Evolutionary conservation across 2,888 invertebrate species (phyloP), one percentile per base, ranked within the genome.

Genomic region (Pterostichus niger): DNA sequence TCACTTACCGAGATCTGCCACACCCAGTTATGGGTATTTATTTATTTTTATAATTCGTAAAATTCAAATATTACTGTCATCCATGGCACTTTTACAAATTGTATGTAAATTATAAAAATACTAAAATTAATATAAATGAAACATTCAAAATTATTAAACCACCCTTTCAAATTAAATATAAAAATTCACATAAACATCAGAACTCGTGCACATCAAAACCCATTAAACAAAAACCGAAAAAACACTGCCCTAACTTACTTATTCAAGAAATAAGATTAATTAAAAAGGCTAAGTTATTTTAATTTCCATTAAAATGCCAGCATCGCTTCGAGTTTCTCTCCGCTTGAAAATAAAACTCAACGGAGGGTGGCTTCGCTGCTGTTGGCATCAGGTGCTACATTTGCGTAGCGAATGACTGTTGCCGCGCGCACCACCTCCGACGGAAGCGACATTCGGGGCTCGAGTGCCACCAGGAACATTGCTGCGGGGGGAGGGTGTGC

Each of bases 261-360:
- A 46, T 24, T 10, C 73, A 73, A 24, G 31, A 75, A 75, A 75
- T 54, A 75, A 75, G 54, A 75, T 75, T 75, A 75, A 75, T 49
- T 75, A 52, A 75, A 75, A 75, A 75, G n/a, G n/a, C 49, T 11
- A 75, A 75, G 49, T 75, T 75, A 75, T 31, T 75, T 75, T 52
- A 75, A 75, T 75, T 31, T 31, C 24, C 52, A 46, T 71, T 44
- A 44, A 31, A 71, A 71, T 52, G 52, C 75, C 52, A 52, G 49
- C 52, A 31, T 11, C 9, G 56, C 24, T 24, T 24, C 24, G 3
- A 24, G 31, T 31, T n/a, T 11, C 40, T 40, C 40, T 9, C 5
- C 59, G 9, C 11, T 68, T 17, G 4, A 40, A 44, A 68, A 68
- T 68, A 68, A 46, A 71, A 71, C 9, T 33, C n/a, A n/a, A 24